These are phyloP conservation scores for Meloidogyne hapla DNA, from an alignment of 1,140 invertebrate genomes.

Conservation along the genomic window DNA sequence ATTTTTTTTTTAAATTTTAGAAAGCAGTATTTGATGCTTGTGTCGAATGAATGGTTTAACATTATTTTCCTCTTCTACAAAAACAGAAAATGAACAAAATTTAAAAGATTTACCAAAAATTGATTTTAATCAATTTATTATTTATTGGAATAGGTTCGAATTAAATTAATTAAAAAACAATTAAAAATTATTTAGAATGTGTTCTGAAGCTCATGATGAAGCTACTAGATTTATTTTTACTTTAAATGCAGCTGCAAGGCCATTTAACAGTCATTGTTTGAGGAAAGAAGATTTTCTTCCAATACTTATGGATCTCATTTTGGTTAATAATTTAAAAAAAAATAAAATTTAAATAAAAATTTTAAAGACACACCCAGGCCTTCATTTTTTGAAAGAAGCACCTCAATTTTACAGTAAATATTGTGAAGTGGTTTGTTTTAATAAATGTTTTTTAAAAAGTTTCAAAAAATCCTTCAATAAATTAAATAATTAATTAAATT, in stretches of 20 bases:
- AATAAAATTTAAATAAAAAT: too few relatives aligned
- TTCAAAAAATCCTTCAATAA: too few relatives aligned
- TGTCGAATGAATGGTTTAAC: conserved; percentile 35
- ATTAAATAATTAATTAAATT: too few relatives aligned
- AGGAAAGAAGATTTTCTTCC: conserved; percentile 79
- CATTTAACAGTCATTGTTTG: conserved; percentile 66
- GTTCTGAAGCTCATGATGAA: conserved; percentile 74
- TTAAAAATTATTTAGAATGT: conserved; percentile 31
- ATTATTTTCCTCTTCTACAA: conserved; percentile 3
- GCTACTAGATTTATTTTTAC: conserved; percentile 85
- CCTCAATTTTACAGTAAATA: conserved; percentile 98
- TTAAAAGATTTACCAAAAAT: neutral
- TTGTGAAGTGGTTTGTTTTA: conserved; percentile 55
- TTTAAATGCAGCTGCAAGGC: conserved; percentile 66
- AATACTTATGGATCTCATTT: conserved; percentile 87
- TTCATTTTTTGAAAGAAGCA: conserved; percentile 92
- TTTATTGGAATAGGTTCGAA: conserved; percentile 63
- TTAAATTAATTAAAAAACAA: conserved; percentile 25
- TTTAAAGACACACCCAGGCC: conserved; percentile 86
- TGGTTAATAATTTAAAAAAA: too few relatives aligned
- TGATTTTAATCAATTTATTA: conserved; percentile 52
- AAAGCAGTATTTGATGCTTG: conserved; percentile 50
- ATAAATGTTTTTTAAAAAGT: too few relatives aligned
- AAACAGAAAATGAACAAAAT: neutral
- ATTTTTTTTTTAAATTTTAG: too few relatives aligned